Base-by-base conservation (phyloP, 2,888 invertebrate genomes). In the Aphodius sticticus region DNA sequence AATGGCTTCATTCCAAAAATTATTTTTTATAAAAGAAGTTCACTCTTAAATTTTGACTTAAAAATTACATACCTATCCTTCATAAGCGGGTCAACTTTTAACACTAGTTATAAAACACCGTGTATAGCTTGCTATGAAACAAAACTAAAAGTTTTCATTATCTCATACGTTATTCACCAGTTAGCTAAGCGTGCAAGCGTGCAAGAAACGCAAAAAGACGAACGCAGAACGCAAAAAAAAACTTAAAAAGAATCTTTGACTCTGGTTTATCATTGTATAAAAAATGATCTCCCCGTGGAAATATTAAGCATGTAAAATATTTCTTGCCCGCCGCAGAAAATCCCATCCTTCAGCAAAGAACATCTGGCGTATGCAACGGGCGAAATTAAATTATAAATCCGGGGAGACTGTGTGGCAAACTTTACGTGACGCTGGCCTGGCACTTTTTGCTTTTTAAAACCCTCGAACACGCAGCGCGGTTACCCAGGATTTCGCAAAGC, bases 261-360 rank as follows among this genome's bases (percentile, higher is more conserved):
- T 9, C 7, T 9, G 53, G 53, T 2, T 53, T 53, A 53, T 53
- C 9, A 53, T 53, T 53, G 53, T 1, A 53, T 53, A 53, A 53
- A 53, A 53, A 53, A 53, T 12, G 12, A 53, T 53, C 9, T 53
- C 53, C 53, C 53, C 9, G 53, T 53, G 53, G 53, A 53, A 12
- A 53, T 53, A 53, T 12, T 53, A 53, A 53, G 53, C 53, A 53
- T 53, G 53, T 53, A 53, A 53, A 53, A 53, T 53, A 53, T 53
- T 53, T 53, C 53, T 53, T 53, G 53, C 53, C 53, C 53, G 9
- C 53, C 7, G 53, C 53, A 53, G 53, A 53, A 53, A 53, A 53
- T 53, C 53, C 53, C 53, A 53, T 53, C 53, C 53, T 53, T 53
- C 53, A 53, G 53, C 53, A 53, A 53, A 53, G 53, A 53, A 53